These are phyloP conservation scores for Drosophila nikananu DNA, from an alignment of 1,140 invertebrate species.

Conservation along the genomic window DNA sequence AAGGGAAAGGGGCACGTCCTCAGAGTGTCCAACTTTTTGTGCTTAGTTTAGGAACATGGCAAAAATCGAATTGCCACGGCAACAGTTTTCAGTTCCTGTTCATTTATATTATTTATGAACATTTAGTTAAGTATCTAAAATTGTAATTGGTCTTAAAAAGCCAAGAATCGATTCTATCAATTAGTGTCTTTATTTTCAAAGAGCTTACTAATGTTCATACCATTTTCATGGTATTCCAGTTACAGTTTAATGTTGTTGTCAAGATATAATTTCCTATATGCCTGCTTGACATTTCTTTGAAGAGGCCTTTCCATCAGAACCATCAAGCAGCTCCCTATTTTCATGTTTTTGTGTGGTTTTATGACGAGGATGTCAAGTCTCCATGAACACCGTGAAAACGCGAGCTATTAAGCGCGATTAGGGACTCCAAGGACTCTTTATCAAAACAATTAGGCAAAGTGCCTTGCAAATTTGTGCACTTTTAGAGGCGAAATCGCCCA, in stretches of 20 bases:
- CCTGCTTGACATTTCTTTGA: neutral
- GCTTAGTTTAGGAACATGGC: neutral
- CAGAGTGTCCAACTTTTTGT: conserved; percentile 8
- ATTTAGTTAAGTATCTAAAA: neutral
- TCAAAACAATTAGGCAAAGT: conserved; percentile 39
- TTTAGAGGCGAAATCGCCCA: conserved; percentile 46
- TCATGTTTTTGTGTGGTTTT: neutral
- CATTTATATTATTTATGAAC: neutral
- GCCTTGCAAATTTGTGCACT: conserved; percentile 62
- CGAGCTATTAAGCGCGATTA: neutral
- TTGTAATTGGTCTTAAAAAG: neutral
- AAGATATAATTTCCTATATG: too few relatives aligned
- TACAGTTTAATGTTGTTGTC: too few relatives aligned
- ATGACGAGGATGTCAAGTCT: neutral
- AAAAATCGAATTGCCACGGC: too few relatives aligned
- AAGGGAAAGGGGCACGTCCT: neutral
- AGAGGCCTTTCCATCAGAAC: neutral
- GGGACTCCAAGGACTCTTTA: too few relatives aligned
- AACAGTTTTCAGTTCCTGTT: neutral
- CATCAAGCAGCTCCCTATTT: conserved; percentile 17
- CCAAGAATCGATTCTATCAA: neutral
- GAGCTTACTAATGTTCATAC: neutral
- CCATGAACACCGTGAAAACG: neutral
- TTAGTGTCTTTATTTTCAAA: too few relatives aligned
- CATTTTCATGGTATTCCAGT: neutral